Conservation (phyloP, 1,140 invertebrate genomes). For the Mylabris phalerata region DNA sequence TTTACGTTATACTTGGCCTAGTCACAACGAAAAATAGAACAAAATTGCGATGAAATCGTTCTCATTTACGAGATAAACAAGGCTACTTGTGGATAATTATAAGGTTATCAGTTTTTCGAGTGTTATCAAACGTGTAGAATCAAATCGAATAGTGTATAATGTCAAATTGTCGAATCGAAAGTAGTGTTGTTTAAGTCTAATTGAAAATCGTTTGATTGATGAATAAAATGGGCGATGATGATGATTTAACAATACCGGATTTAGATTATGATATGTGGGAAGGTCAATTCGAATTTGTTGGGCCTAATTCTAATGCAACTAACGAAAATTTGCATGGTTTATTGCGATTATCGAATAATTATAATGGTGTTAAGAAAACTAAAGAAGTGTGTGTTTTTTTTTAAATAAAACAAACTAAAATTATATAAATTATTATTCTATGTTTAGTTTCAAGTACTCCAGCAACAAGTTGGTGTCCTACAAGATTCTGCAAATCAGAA, state of each 20-base stretch:
- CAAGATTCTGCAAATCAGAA: conserved; percentile 74
- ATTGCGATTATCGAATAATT: conserved; percentile 34
- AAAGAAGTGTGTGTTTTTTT: background rate
- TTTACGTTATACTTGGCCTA: too few relatives aligned
- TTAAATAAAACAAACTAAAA: background rate
- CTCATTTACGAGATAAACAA: too few relatives aligned
- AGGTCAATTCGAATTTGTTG: conserved; percentile 77
- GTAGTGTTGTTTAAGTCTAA: too few relatives aligned
- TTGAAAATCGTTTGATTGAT: too few relatives aligned
- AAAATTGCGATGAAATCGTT: too few relatives aligned
- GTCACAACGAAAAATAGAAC: too few relatives aligned
- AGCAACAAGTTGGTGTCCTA: conserved; percentile 81
- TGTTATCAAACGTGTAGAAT: too few relatives aligned
- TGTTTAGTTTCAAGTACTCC: conserved; percentile 76
- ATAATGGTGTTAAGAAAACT: conserved; percentile 48
- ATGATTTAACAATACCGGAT: conserved; percentile 47
- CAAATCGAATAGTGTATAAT: too few relatives aligned
- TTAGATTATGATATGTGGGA: conserved; percentile 81
- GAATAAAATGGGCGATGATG: conserved; percentile 11
- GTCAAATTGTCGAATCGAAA: too few relatives aligned
- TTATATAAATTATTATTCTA: background rate
- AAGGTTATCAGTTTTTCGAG: too few relatives aligned
- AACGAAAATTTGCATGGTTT: conserved; percentile 22
- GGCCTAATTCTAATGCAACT: conserved; percentile 34
- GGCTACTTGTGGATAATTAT: too few relatives aligned